Evolutionary conservation across 2,888 invertebrate genomes (phyloP), one percentile per base, ranked within the genome.

Genomic region (Calameuta pallipes): DNA sequence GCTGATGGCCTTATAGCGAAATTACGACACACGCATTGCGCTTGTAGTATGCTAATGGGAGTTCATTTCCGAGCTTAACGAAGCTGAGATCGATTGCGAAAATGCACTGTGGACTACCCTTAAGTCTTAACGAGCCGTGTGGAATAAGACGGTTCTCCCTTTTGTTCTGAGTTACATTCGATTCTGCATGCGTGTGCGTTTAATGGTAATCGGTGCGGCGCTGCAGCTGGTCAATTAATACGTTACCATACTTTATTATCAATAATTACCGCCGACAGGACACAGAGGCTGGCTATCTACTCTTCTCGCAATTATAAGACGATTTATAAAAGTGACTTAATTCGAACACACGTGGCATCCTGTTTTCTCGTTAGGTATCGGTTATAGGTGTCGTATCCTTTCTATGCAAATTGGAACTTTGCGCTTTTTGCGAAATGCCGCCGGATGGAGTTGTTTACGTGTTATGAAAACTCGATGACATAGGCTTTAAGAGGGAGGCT

Each of bases 391-490:
- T 74, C 35, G 56, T 41, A 74, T 68, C n/a, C 68, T n/a, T 69
- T 68, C 35, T 56, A 74, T 74, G 76, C 76, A 33, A 77, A 77
- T 77, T 56, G 34, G 9, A 15, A 30, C 13, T n/a, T 30, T 68
- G 34, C 15, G 34, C 41, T 33, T 69, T 36, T 68, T 30, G 74
- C 35, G 36, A 33, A 41, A 37, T 37, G 34, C 41, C 75, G 68
- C 75, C 71, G n/a, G 81, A 85, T 85, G 82, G 82, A 85, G 84
- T 83, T 84, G 84, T 85, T 84, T 85, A 82, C 83, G 84, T 41
- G 73, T 74, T 76, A 76, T 79, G 75, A 79, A 80, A 80, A 78
- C 78, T 70, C 87, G 85, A 87, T 87, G 87, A 89, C 87, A 87
- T 83, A 83, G 84, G 83, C 83, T 80, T 84, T 80, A 80, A 82